These are phyloP conservation scores for Piaya cayana DNA, from an alignment of 2,113 vertebrate genomes.

Conservation along the genomic window DNA sequence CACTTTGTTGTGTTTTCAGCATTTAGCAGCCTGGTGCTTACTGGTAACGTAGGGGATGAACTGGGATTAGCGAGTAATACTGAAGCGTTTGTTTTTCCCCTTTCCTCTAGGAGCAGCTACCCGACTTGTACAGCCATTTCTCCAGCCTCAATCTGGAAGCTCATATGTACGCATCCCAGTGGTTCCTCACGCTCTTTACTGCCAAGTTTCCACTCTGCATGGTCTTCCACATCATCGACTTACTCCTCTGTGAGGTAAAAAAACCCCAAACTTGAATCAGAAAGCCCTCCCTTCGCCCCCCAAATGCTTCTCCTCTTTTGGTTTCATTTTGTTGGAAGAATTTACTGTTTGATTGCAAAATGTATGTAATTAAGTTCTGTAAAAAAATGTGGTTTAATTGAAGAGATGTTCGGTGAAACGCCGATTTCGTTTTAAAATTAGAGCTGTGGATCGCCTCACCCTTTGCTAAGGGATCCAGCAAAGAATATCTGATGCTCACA, in stretches of 20 bases:
- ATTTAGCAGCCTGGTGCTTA: neutral
- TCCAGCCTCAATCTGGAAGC: constrained; percentile 91
- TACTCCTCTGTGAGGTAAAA: constrained; percentile 95
- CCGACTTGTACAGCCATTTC: constrained; percentile 91
- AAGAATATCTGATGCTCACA: neutral
- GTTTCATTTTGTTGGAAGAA: neutral
- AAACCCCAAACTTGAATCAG: neutral
- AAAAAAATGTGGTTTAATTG: neutral
- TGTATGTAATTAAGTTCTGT: neutral
- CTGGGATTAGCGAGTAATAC: neutral
- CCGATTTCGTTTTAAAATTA: neutral
- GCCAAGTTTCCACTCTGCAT: constrained; percentile 99
- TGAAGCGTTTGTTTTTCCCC: neutral
- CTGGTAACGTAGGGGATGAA: neutral
- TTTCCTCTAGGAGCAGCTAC: constrained; percentile 87
- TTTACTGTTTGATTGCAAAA: neutral
- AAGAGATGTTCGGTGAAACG: neutral
- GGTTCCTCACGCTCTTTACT: constrained; percentile 99
- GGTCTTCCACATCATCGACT: constrained; percentile 99
- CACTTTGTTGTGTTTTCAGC: neutral
- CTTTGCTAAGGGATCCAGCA: neutral
- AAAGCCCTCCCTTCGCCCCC: neutral
- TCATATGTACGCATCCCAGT: constrained; percentile 99
- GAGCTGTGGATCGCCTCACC: neutral
- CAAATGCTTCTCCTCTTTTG: neutral